Evolutionary conservation across 2,888 invertebrate species (phyloP).

Genomic region (Orthosia gothica): DNA sequence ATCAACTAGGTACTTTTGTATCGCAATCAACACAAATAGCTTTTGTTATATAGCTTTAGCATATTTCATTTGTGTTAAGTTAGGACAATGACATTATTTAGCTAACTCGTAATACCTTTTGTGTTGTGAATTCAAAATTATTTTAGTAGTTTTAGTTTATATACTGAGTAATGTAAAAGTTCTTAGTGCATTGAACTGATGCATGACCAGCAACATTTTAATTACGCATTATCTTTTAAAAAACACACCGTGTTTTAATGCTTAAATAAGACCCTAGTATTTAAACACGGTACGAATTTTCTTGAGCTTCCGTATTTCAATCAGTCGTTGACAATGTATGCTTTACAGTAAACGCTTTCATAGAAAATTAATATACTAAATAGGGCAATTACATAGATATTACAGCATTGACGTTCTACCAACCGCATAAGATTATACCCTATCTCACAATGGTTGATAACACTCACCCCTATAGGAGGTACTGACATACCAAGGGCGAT

Average conservation of each 20-base stretch:
- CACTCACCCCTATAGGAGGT: not conserved
- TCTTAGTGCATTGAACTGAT: no score
- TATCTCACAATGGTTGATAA: not conserved
- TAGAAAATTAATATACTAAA: not conserved
- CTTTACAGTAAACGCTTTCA: no score
- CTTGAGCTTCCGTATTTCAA: no score
- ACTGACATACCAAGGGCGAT: conserved; percentile 1
- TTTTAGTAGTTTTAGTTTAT: no score
- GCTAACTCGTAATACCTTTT: conserved; percentile 24
- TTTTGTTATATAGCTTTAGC: conserved; percentile 21
- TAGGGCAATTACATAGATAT: no score
- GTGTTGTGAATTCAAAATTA: not conserved
- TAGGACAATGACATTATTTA: conserved; percentile 40
- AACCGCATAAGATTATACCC: not conserved
- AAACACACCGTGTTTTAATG: no score
- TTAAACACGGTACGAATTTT: no score
- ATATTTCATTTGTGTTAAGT: conserved; percentile 25
- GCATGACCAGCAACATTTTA: no score
- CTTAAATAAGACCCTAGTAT: no score
- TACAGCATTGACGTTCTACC: not conserved
- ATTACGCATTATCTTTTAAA: no score
- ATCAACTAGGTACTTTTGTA: not conserved
- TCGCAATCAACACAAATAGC: conserved; percentile 24
- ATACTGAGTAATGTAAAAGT: no score
- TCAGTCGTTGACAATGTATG: no score